Evolutionary conservation across 2,113 vertebrate species (phyloP).

Genomic region (Craseonycteris thonglongyai): DNA sequence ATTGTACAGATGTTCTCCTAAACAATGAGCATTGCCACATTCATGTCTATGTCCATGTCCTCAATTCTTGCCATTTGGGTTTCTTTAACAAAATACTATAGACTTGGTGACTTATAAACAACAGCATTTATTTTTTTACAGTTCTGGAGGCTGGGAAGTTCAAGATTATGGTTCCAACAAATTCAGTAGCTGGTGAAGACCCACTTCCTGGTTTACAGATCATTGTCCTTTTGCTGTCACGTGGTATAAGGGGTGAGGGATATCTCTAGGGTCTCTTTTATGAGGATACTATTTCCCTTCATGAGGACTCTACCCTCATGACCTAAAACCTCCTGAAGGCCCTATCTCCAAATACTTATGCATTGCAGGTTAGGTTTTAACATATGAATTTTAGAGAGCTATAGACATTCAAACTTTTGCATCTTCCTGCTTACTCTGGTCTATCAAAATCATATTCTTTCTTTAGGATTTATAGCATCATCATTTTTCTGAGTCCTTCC

Average conservation of each 20-base stretch:
- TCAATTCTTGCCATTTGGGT: neutral
- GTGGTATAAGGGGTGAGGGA: neutral
- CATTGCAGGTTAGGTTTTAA: neutral
- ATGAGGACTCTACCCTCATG: neutral
- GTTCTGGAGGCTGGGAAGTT: neutral
- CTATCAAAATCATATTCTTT: neutral
- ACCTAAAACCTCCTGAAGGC: neutral
- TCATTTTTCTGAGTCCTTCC: neutral
- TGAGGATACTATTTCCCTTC: neutral
- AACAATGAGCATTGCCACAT: neutral
- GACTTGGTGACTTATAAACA: neutral
- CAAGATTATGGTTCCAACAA: neutral
- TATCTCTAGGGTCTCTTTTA: neutral
- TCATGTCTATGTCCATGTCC: neutral
- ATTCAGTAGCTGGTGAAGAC: neutral
- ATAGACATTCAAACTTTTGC: neutral
- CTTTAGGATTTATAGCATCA: neutral
- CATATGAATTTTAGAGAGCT: neutral
- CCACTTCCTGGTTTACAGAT: neutral
- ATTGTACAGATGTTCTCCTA: neutral
- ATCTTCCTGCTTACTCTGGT: neutral
- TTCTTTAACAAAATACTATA: neutral
- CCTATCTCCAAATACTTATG: neutral
- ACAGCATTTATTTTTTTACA: neutral
- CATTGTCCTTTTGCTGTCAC: neutral